These are phyloP conservation scores for Sitta europaea DNA, from an alignment of 2,113 vertebrate species.

Conservation along the genomic window DNA sequence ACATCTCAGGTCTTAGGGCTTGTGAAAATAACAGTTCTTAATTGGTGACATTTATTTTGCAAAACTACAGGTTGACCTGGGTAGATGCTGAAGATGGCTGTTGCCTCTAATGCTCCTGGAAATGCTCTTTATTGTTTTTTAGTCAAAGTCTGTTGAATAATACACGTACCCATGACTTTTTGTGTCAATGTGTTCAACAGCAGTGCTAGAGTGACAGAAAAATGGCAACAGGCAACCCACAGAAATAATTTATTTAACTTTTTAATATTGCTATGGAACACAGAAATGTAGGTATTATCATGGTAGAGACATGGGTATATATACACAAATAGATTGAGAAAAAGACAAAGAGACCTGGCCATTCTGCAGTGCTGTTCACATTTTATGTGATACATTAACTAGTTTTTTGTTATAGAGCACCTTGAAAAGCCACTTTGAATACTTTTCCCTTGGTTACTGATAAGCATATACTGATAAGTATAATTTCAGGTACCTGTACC, in stretches of 20 bases:
- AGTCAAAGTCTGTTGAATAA: neutral
- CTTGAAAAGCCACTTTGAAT: neutral
- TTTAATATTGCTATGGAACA: neutral
- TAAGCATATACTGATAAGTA: no score
- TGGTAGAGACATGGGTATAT: neutral
- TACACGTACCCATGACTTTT: fast-evolving
- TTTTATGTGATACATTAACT: neutral
- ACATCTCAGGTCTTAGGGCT: neutral
- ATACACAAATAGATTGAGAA: neutral
- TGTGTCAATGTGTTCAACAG: neutral
- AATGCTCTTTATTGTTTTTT: neutral
- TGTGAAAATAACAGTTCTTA: neutral
- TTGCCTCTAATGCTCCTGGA: neutral
- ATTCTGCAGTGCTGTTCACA: neutral
- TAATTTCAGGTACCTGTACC: neutral
- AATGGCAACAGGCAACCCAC: neutral
- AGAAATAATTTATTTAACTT: neutral
- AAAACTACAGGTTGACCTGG: neutral
- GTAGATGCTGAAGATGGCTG: neutral
- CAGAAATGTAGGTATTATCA: neutral
- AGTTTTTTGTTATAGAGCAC: neutral
- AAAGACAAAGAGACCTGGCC: neutral
- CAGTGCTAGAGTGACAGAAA: neutral
- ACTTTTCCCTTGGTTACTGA: neutral
- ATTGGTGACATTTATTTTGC: neutral